Percentiles rank a stretch among this genome's conserved stretches.
Conservation (phyloP, 2,113 vertebrate genomes). For the Andinoacara biseriatus region DNA sequence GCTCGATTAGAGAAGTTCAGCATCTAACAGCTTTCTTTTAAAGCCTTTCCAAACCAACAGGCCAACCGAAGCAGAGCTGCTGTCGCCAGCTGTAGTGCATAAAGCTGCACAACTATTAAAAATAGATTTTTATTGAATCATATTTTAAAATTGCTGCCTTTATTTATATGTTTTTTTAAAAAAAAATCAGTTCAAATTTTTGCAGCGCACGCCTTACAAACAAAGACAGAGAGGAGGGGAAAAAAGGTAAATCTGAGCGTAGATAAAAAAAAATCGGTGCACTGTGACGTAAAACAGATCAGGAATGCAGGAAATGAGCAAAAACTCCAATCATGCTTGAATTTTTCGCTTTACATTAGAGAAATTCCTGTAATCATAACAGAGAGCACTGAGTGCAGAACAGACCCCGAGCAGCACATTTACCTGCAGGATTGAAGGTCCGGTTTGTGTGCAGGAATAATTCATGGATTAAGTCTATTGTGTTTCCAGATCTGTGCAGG, state of each 20-base stretch:
- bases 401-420: neutral
- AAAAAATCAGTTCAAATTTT: neutral
- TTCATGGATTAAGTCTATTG: constrained; percentile 15
- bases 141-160: neutral
- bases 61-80: neutral
- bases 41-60: constrained; percentile 20
- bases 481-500: constrained; percentile 54
- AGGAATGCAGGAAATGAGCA: constrained; percentile 48
- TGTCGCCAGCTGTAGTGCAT: neutral
- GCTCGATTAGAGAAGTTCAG: neutral
- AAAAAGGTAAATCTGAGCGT: neutral
- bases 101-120: neutral
- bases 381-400: neutral
- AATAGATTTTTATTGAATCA: constrained; percentile 16
- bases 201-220: neutral
- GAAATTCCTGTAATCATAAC: neutral
- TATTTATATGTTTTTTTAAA: too few species aligned
- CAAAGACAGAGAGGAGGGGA: neutral
- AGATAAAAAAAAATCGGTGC: neutral
- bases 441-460: constrained; percentile 8
- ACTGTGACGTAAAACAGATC: neutral
- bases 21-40: neutral
- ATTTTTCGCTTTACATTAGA: neutral
- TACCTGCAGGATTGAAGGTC: constrained; percentile 2
- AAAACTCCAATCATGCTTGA: neutral